Percentiles rank a stretch among this genome's conserved stretches.
phyloP scores from a whole-genome alignment of 2,113 vertebrate genomes.

The Saccopteryx leptura region DNA sequence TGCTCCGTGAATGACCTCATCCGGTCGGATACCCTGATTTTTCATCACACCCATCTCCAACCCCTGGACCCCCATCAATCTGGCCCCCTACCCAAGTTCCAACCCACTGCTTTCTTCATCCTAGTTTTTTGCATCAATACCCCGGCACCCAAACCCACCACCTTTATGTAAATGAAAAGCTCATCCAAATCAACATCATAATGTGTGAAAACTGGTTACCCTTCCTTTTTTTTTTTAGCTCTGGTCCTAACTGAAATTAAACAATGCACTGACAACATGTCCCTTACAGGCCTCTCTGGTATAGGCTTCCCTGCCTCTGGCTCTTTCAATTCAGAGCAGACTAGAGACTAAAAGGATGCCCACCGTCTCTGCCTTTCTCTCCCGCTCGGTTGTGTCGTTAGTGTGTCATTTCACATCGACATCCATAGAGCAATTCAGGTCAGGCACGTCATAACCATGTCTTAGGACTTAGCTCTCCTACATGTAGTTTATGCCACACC shows the following conservation, averaged over 20 bases:
- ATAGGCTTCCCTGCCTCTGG: background rate
- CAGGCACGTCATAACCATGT: too few species aligned
- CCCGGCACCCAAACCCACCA: background rate
- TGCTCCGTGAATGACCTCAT: background rate
- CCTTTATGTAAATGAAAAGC: background rate
- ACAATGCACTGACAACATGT: background rate
- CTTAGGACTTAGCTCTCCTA: background rate
- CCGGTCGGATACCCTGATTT: background rate
- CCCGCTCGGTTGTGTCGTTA: background rate
- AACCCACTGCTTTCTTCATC: background rate
- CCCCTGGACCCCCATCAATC: background rate
- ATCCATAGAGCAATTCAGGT: background rate
- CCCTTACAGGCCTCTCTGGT: background rate
- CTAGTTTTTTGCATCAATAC: background rate
- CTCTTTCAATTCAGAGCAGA: background rate
- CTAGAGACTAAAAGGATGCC: background rate
- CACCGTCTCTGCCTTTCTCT: background rate
- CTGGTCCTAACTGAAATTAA: slow-evolving; percentile 11
- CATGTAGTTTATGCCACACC: background rate
- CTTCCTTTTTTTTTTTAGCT: background rate
- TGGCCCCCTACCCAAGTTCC: background rate
- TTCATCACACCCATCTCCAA: background rate
- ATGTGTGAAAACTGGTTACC: background rate
- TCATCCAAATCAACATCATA: background rate
- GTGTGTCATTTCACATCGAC: background rate